Conservation (phyloP, 2,113 vertebrate genomes). For the Barbus barbus region DNA sequence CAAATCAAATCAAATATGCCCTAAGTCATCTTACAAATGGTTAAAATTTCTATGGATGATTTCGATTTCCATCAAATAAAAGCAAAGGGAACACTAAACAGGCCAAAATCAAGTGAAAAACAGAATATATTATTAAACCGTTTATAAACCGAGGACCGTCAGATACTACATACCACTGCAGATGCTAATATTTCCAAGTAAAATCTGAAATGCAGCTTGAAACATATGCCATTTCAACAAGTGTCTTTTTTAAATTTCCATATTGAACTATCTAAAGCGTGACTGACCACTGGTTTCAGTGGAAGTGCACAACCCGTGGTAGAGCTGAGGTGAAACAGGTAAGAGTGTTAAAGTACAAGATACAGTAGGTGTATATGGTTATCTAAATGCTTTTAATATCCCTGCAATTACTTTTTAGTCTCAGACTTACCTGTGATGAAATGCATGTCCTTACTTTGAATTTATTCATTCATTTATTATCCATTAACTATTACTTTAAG, state of each 20-base stretch:
- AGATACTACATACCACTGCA: slow-evolving; percentile 39
- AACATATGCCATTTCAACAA: slow-evolving; percentile 4
- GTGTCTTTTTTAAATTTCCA: neutral
- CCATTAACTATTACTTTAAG: slow-evolving; percentile 48
- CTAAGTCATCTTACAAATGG: slow-evolving; percentile 20
- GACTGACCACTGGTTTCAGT: slow-evolving; percentile 24
- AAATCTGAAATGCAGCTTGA: slow-evolving; percentile 5
- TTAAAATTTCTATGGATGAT: slow-evolving; percentile 24
- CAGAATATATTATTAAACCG: slow-evolving; percentile 29
- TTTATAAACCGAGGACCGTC: slow-evolving; percentile 14
- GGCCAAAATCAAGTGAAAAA: slow-evolving; percentile 37
- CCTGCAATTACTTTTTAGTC: slow-evolving; percentile 38
- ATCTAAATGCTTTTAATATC: slow-evolving; percentile 44
- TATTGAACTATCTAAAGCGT: slow-evolving; percentile 15
- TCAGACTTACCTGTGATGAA: slow-evolving; percentile 33
- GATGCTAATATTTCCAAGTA: slow-evolving; percentile 28
- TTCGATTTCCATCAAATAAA: slow-evolving; percentile 23
- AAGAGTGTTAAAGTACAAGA: slow-evolving; percentile 18
- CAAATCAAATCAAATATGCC: neutral
- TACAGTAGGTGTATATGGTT: slow-evolving; percentile 35
- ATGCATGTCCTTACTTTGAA: slow-evolving; percentile 21
- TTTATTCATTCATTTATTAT: slow-evolving; percentile 45
- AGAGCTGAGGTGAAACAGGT: slow-evolving; percentile 35
- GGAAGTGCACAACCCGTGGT: slow-evolving; percentile 29
- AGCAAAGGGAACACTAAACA: slow-evolving; percentile 24